phyloP scores from a whole-genome alignment of 2,797 vertebrate genomes.

The Pipistrellus pipistrellus region DNA sequence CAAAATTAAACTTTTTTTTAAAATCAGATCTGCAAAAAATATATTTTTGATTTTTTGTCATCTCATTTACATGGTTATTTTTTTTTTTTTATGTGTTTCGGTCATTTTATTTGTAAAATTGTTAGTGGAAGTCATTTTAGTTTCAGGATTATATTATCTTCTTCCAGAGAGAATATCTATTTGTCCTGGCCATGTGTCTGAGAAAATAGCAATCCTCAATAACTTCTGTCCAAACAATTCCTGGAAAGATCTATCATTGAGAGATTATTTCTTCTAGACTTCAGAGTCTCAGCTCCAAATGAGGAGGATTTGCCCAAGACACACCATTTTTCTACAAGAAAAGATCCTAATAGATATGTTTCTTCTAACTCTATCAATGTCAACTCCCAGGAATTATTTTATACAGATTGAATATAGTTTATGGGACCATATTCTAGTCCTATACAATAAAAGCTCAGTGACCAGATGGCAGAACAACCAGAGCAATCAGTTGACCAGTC shows the following conservation, averaged over 20 bases:
- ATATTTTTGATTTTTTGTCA: neutral
- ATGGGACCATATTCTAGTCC: neutral
- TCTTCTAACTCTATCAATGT: neutral
- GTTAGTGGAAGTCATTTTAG: neutral
- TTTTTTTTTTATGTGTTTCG: neutral
- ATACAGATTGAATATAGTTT: neutral
- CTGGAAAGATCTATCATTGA: neutral
- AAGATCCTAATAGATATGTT: neutral
- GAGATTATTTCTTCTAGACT: neutral
- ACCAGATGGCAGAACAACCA: no score
- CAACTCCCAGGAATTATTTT: neutral
- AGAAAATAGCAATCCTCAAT: neutral
- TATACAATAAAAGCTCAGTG: no score
- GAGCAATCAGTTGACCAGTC: no score
- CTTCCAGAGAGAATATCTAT: neutral
- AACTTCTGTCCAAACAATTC: neutral
- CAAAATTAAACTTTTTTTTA: neutral
- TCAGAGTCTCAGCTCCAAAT: neutral
- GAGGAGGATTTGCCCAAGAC: neutral
- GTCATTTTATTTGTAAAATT: conserved; percentile 29
- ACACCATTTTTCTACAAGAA: neutral
- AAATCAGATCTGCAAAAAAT: neutral
- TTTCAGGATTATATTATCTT: conserved; percentile 6
- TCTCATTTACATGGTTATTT: neutral
- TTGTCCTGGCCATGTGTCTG: conserved; percentile 18